phyloP scores from a whole-genome alignment of 2,888 invertebrate species.

The Athrips mouffetella region DNA sequence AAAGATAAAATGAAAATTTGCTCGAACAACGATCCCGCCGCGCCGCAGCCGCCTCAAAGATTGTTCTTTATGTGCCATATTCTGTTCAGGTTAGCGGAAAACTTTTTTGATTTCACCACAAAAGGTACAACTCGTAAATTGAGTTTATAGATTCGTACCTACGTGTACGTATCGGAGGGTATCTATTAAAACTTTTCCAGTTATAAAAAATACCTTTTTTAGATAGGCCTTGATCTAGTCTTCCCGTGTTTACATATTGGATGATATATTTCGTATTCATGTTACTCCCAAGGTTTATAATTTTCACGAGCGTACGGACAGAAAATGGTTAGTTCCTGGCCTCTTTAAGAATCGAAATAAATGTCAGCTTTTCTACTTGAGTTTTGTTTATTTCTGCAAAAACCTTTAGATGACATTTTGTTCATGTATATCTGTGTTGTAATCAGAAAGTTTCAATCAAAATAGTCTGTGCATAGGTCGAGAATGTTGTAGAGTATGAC shows the following conservation, averaged over 20 bases:
- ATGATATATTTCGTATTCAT: too few relatives aligned
- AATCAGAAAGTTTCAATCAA: background rate
- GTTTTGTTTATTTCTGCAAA: too few relatives aligned
- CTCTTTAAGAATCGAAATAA: too few relatives aligned
- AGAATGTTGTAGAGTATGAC: background rate
- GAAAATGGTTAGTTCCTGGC: too few relatives aligned
- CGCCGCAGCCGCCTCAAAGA: constrained; percentile 1
- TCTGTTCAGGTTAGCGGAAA: constrained; percentile 1
- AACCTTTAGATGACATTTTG: too few relatives aligned
- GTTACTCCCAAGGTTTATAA: too few relatives aligned
- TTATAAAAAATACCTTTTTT: background rate
- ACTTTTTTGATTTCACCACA: constrained; percentile 14
- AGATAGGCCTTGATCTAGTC: background rate
- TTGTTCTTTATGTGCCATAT: background rate
- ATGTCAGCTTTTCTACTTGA: too few relatives aligned
- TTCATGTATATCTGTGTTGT: too few relatives aligned
- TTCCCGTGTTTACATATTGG: too few relatives aligned
- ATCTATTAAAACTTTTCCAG: constrained; percentile 3
- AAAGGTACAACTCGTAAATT: constrained; percentile 11
- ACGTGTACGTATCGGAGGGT: background rate
- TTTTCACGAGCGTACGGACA: too few relatives aligned
- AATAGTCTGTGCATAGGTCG: background rate
- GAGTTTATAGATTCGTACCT: constrained; percentile 11
- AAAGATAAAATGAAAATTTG: constrained; percentile 4
- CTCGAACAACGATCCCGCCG: background rate